Conservation (phyloP, 2,888 invertebrate species). For the Dolichomitus sp. region DNA sequence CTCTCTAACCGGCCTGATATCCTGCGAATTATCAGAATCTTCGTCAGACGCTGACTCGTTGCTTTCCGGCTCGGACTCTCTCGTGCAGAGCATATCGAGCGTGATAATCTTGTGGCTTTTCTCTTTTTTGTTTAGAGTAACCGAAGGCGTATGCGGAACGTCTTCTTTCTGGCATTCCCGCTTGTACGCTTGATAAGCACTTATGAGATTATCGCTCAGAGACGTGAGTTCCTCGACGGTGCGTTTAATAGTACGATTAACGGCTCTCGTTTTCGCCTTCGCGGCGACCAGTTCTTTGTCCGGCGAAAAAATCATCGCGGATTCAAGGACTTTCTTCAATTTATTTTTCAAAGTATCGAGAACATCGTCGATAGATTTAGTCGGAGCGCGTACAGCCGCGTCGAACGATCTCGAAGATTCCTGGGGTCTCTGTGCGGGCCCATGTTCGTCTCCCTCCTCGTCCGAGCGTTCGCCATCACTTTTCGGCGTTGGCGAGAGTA, state of each 20-base stretch:
- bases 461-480: constrained; percentile 18
- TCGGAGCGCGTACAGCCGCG: constrained; percentile 72
- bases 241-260: constrained; percentile 74
- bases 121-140: constrained; percentile 43
- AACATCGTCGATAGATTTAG: constrained; percentile 75
- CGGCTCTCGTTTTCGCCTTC: constrained; percentile 71
- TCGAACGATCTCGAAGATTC: constrained; percentile 62
- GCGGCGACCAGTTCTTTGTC: constrained; percentile 60
- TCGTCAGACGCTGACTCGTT: constrained; percentile 66
- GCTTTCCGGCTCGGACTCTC: constrained; percentile 78
- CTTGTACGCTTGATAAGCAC: constrained; percentile 59
- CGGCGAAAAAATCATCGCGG: constrained; percentile 21
- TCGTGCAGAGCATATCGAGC: constrained; percentile 80
- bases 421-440: not conserved
- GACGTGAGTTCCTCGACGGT: constrained; percentile 74
- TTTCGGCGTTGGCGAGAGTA: constrained; percentile 30
- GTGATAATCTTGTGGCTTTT: constrained; percentile 60
- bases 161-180: constrained; percentile 40
- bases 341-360: constrained; percentile 72
- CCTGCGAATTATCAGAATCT: constrained; percentile 59
- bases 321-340: constrained; percentile 62
- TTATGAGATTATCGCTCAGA: constrained; percentile 78
- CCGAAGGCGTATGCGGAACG: not conserved
- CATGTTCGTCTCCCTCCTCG: constrained; percentile 5
- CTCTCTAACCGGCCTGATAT: constrained; percentile 48